These are phyloP conservation scores for Charina bottae DNA, from an alignment of 2,113 vertebrate genomes.

Conservation along the genomic window DNA sequence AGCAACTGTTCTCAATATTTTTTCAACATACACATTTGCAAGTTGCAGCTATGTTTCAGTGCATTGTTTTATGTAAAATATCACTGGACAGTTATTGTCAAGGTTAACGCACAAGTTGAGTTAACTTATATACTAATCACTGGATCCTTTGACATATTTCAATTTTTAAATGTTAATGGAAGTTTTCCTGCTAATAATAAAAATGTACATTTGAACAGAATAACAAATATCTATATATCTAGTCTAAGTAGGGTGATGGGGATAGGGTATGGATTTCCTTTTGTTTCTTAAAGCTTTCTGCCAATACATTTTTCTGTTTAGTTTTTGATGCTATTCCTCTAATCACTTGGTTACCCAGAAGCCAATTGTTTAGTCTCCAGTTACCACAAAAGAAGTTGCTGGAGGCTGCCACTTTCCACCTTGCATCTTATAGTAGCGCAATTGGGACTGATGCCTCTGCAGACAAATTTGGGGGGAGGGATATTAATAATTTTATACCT, in stretches of 20 bases:
- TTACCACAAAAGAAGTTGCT: no score
- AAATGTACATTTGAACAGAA: not conserved
- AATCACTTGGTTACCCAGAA: no score
- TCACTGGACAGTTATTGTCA: not conserved
- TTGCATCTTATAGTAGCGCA: no score
- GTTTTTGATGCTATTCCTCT: no score
- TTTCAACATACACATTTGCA: not conserved
- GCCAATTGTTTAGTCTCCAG: no score
- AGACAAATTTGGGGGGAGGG: no score
- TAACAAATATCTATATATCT: not conserved
- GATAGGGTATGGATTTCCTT: no score
- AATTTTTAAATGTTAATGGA: not conserved
- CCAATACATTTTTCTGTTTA: not conserved
- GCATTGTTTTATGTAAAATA: not conserved
- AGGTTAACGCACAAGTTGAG: not conserved
- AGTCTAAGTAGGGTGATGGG: no score
- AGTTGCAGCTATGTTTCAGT: not conserved
- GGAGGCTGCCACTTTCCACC: no score
- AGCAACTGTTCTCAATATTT: not conserved
- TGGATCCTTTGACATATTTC: slow-evolving; percentile 17
- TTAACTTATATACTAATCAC: not conserved
- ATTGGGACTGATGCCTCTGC: no score
- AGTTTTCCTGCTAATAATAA: not conserved
- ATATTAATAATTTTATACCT: no score
- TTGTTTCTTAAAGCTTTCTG: not conserved